Evolutionary conservation across 2,113 vertebrate species (phyloP).

Genomic region (Apistogramma diplotaenia): DNA sequence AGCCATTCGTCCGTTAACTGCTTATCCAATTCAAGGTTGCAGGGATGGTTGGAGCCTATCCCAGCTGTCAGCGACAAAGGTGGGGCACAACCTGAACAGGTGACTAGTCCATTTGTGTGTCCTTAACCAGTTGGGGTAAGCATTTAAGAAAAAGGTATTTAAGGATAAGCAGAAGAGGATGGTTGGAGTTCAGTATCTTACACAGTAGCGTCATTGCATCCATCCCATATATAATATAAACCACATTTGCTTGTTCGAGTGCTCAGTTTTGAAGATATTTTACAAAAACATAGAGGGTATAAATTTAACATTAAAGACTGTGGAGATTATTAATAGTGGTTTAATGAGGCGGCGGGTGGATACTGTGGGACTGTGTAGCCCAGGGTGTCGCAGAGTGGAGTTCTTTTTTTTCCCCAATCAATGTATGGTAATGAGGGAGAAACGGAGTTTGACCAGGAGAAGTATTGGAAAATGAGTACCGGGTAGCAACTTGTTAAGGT

Average conservation of each 20-base stretch:
- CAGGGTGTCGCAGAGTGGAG: constrained; percentile 37
- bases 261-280: constrained; percentile 12
- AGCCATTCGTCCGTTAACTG: too few species aligned
- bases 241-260: not conserved
- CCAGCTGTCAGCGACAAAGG: too few species aligned
- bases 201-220: not conserved
- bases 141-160: not conserved
- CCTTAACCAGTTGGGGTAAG: not conserved
- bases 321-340: constrained; percentile 47
- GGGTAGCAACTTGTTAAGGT: constrained; percentile 28
- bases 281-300: constrained; percentile 29
- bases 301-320: constrained; percentile 31
- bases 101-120: too few species aligned
- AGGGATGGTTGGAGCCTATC: too few species aligned
- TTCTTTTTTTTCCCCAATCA: constrained; percentile 58
- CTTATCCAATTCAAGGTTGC: too few species aligned
- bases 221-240: not conserved
- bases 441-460: constrained; percentile 43
- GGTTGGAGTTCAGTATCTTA: not conserved
- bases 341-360: constrained; percentile 60
- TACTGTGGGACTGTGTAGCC: constrained; percentile 41
- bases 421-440: constrained; percentile 65
- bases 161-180: not conserved
- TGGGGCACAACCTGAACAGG: too few species aligned
- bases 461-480: constrained; percentile 31